Conservation (phyloP, 2,888 invertebrate genomes). For the Branchellion lobata region DNA sequence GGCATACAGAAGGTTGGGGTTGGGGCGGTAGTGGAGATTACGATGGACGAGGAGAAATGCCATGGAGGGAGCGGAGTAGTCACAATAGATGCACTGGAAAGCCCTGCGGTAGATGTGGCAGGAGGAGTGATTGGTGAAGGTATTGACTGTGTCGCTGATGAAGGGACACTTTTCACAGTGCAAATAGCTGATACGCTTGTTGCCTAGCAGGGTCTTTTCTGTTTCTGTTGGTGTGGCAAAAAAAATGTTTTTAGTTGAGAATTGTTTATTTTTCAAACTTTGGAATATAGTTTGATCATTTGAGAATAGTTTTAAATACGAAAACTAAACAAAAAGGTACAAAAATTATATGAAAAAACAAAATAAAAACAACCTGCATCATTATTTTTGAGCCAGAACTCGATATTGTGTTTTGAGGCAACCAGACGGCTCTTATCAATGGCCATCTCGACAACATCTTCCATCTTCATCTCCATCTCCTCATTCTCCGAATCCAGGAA, state of each 20-base stretch:
- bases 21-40: slow-evolving; percentile 20
- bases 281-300: no score
- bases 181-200: no score
- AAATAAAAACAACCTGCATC: no score
- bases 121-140: slow-evolving; percentile 20
- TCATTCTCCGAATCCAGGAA: not conserved
- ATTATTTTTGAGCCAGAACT: not conserved
- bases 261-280: not conserved
- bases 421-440: not conserved
- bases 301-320: no score
- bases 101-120: slow-evolving; percentile 19
- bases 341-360: no score
- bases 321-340: no score
- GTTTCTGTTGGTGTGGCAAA: not conserved
- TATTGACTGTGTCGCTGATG: not conserved
- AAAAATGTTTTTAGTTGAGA: not conserved
- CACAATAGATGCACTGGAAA: slow-evolving; percentile 29
- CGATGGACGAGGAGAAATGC: slow-evolving; percentile 12
- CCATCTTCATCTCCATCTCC: not conserved
- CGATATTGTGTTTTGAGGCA: not conserved
- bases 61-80: slow-evolving; percentile 19
- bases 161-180: slow-evolving; percentile 39
- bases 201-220: not conserved
- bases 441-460: not conserved
- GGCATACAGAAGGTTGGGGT: slow-evolving; percentile 22